Base-by-base conservation (phyloP, 2,797 vertebrate genomes). In the Bovichtus variegatus region DNA sequence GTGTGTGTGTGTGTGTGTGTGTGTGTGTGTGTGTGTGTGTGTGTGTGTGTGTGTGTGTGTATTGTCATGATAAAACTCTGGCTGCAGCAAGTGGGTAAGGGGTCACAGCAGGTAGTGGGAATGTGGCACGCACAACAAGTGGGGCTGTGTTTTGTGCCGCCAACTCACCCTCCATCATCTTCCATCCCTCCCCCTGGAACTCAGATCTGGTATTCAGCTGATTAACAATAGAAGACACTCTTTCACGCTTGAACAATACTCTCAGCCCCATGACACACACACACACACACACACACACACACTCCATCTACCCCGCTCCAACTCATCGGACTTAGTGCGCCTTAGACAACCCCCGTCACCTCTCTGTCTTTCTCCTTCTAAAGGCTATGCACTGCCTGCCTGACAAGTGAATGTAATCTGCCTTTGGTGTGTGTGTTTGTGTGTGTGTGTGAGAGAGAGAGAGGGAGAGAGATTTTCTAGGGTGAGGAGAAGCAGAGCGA, bases 231-330 rank as follows among this genome's bases (percentile, higher is more conserved):
- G 86, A 84, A 75, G 75, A 74, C 70, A 73, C 59, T 90, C 84
- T 89, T 84, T 93, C 74, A 87, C n/a, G 76, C 62, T 62, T 70
- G 58, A 91, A 92, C 90, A 92, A 92, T 87, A 57, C 80, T 47
- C 60, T 71, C 25, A 62, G 70, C 75, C 77, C 69, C 54, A 41
- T 78, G 75, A 82, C 80, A 78, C 66, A 46, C 46, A 36, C 40
- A 76, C 64, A 54, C 64, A 59, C 53, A 44, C 66, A 49, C 66
- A 43, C 55, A 53, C 47, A 21, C 49, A 69, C 46, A 47, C 47
- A 29, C 57, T 59, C 54, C 54, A 51, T 78, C 44, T 50, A 31
- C 77, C 77, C 61, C 72, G 31, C 62, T 55, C 40, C 60, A 27
- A 47, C 65, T 67, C 40, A 54, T 49, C 61, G 21, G 57, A 63